A percentile compares a stretch with the other conserved stretches of the same genome.
Conservation (phyloP, 2,888 invertebrate species). For the Cataglyphis livida region DNA sequence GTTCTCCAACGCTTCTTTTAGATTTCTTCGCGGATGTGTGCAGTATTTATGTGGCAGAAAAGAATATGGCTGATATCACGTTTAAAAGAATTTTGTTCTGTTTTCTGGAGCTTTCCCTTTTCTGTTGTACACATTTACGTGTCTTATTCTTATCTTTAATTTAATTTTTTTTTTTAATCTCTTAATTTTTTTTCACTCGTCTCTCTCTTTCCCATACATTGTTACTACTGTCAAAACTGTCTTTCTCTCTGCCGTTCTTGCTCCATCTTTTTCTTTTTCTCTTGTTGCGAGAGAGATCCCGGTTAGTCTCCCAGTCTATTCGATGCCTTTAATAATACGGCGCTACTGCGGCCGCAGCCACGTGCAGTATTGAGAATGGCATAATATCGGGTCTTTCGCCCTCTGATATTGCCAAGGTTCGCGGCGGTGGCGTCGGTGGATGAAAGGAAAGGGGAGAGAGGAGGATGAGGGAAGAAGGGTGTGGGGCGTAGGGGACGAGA, state of each 20-base stretch:
- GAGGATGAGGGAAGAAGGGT: conserved; percentile 42
- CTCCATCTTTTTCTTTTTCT: conserved; percentile 49
- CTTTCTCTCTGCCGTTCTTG: conserved; percentile 21
- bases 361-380: conserved; percentile 73
- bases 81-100: neutral
- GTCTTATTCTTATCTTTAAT: no score
- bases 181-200: neutral
- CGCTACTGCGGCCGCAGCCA: conserved; percentile 60
- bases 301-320: conserved; percentile 55
- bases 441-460: conserved; percentile 24
- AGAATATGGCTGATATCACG: conserved; percentile 41
- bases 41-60: conserved; percentile 38
- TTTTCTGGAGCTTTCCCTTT: neutral
- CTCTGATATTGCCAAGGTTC: conserved; percentile 72
- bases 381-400: conserved; percentile 69
- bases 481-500: conserved; percentile 17
- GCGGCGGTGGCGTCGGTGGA: conserved; percentile 33
- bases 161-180: no score
- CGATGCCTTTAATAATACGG: conserved; percentile 72
- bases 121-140: neutral
- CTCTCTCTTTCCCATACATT: conserved; percentile 30
- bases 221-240: conserved; percentile 55
- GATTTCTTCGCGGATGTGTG: conserved; percentile 67
- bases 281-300: conserved; percentile 18
- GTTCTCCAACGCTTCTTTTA: conserved; percentile 43